Evolutionary conservation across 2,797 vertebrate species (phyloP).

Genomic region (Coregonus suidteri): DNA sequence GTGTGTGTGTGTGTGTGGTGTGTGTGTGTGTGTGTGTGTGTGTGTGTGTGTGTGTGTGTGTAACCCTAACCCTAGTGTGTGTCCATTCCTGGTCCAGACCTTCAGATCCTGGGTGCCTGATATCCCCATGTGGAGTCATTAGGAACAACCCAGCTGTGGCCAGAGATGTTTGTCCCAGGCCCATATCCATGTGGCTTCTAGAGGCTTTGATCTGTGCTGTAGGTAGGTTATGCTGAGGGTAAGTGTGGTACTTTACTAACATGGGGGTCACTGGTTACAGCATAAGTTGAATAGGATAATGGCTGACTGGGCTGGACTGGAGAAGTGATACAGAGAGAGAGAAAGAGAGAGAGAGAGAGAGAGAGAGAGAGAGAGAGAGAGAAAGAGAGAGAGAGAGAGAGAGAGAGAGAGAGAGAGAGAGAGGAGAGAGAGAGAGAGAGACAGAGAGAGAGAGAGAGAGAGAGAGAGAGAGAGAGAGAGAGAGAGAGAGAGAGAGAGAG

Average conservation of each 20-base stretch:
- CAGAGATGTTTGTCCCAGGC: background rate
- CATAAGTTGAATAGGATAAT: background rate
- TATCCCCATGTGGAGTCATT: background rate
- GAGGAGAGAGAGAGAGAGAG: too few relatives aligned
- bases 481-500: too few relatives aligned
- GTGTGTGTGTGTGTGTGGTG: background rate
- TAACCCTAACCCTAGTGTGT: too few relatives aligned
- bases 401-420: too few relatives aligned
- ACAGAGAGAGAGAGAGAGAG: too few relatives aligned
- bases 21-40: background rate
- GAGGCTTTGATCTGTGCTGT: conserved; percentile 1
- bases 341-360: background rate
- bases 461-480: too few relatives aligned
- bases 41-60: background rate
- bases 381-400: too few relatives aligned
- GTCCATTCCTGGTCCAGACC: background rate
- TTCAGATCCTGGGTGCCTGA: background rate
- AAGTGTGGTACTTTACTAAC: background rate
- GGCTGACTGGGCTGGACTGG: background rate
- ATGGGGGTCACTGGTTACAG: background rate
- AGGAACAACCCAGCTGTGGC: background rate
- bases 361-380: too few relatives aligned
- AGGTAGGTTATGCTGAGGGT: background rate
- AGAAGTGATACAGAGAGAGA: background rate
- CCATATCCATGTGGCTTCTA: background rate